Base-by-base conservation (phyloP, 2,797 vertebrate genomes). In the Lophius americanus region DNA sequence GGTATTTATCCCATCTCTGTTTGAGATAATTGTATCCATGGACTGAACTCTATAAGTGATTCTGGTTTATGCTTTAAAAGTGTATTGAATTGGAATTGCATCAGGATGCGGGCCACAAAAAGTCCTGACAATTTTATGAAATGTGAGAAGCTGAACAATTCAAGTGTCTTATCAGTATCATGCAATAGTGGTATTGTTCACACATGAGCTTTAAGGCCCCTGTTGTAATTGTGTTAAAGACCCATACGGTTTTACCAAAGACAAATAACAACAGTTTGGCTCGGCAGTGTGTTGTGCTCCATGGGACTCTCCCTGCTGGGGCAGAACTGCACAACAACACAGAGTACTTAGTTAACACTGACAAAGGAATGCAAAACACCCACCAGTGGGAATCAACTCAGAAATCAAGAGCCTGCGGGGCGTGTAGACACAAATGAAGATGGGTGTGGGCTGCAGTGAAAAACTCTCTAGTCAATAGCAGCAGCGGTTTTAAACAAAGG, bases 361-460 rank as follows among this genome's bases (percentile, higher is more conserved):
- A 38, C 47, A 2, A 50, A 73, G 51, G 51, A 60, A 23, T 64
- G 52, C 51, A 70, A 80, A 63, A 41, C 68, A 65, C 61, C 42
- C 47, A 65, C 38, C 35, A 7, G 36, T 50, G 59, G 73, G 58
- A 77, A 67, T 71, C 50, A 65, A 35, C 36, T 70, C 50, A 32
- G 48, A 58, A 54, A 76, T 60, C 51, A 82, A 77, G 53, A 64
- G 12, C 39, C 75, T 73, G 39, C 65, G 36, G 68, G 52, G 61
- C 51, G 51, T 42, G 46, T 14, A 51, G 32, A 57, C 35, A 38
- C 2, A 4, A 32, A 69, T 39, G 8, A 37, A 59, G 69, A 70
- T 35, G n/a, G 43, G 63, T 48, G 48, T 51, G 52, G 5, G 59
- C 54, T 69, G 60, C 12, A 49, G 63, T 42, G 46, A 49, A 47